Base-by-base conservation (phyloP, 1,140 invertebrate species). In the Drosophila eugracilis region DNA sequence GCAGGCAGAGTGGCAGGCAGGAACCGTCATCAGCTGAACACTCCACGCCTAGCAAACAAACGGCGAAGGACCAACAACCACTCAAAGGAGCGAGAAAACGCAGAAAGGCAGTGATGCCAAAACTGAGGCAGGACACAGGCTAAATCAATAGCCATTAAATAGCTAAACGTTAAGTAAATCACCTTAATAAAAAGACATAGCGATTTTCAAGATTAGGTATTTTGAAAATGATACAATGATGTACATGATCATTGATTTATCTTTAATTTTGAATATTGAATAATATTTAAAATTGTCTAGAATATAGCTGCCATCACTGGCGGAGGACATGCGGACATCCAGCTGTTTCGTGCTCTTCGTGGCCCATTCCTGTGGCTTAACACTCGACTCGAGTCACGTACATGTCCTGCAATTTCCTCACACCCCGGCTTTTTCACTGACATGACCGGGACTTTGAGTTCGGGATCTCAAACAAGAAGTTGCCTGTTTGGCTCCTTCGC, bases 331-430 rank as follows among this genome's bases (percentile, higher is more conserved):
- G 22, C 19, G 24, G 77, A 62, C 60, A 77, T 78, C 74, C 74
- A 83, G 48, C 66, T 55, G 78, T 34, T 30, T 15, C 48, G 30
- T 26, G 17, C 22, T 30, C 36, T 42, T 39, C 30, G 24, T 47
- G 22, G 48, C 34, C 49, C 44, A 37, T 49, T 75, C 54, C 73
- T 66, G 73, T 45, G 77, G 81, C 66, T 85, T 86, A 53, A 62
- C 81, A 77, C 77, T 81, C 48, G 41, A 80, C 37, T 67, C 53
- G 39, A 77, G 81, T 86, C 81, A 88, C 81, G 81, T 85, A 74
- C 63, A 63, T 76, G 53, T 77, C 66, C 47, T 55, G 54, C 74
- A 49, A 60, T 74, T 44, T 49, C 42, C 42, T 55, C 58, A 24
- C 41, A 24, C 32, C 12, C 28, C 44, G 4, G 9, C 3, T 24